Evolutionary conservation across 2,888 invertebrate genomes (phyloP), one percentile per base, ranked within the genome.

Genomic region (Camptogramma bilineatum): DNA sequence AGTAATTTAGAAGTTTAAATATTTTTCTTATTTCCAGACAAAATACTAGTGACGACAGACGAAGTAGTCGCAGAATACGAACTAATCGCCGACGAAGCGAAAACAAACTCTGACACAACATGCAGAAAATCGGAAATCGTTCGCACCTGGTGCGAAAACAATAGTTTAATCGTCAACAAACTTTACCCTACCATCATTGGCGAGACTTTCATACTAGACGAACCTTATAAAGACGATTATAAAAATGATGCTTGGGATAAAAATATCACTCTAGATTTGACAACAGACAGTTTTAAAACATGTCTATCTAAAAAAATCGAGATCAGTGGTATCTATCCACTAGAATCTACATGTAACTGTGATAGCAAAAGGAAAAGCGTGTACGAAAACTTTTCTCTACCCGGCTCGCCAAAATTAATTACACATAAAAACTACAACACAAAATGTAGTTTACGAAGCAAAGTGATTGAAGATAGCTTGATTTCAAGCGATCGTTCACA

Each of bases 21-120:
- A 9, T 34, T 13, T 34, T 16, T 17, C 8, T 17, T 13, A 16
- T 16, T 62, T 93, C 2, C 90, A 95, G 96, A 95, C 73, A 95
- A 94, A 88, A 88, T 96, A 71, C 76, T 95, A 74, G 84, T 96
- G 70, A 94, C 94, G 57, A 94, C 94, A 74, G 95, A 95, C 68
- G 86, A 93, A 73, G 78, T 94, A 70, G 85, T 95, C 28, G 95
- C 94, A 7, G 95, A 95, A 84, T 95, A 95, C 64, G 87, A 83
- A 71, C 82, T 86, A 0, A 74, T 79, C 61, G 86, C 91, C 70
- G 85, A 91, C 42, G 79, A 85, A 50, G 72, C 81, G 46, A 83
- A 76, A 65, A 77, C 78, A 9, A 73, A 72, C 18, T 73, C 77
- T 13, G 70, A 72, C 18, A 73, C 77, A n/a, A 70, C 76, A 4